Percentiles rank a stretch among this genome's conserved stretches.
phyloP scores from a whole-genome alignment of 2,113 vertebrate genomes.

The Diadophis punctatus region DNA sequence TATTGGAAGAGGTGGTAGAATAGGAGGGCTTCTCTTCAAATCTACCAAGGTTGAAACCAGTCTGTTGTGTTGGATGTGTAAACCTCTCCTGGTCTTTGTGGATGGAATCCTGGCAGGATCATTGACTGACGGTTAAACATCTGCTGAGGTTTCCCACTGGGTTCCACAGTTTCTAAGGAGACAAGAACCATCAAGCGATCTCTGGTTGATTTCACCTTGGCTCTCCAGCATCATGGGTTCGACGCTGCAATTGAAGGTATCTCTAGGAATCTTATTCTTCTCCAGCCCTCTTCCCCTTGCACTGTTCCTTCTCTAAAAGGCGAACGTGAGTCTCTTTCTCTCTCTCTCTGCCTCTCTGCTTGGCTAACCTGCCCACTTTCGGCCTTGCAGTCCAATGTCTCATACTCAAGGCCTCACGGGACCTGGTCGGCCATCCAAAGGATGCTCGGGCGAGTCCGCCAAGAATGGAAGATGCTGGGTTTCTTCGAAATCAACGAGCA shows the following conservation, averaged over 20 bases:
- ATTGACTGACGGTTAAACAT: too few species aligned
- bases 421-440: constrained; percentile 39
- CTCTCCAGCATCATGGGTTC: not conserved
- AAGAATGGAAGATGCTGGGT: constrained; percentile 80
- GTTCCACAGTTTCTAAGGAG: not conserved
- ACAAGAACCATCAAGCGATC: not conserved
- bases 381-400: not conserved
- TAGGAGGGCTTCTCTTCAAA: too few species aligned
- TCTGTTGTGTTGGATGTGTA: not conserved
- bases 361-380: not conserved
- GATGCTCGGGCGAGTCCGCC: constrained; percentile 71
- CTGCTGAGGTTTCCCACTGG: not conserved
- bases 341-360: not conserved
- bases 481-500: constrained; percentile 81
- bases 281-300: not conserved
- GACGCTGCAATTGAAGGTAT: not conserved
- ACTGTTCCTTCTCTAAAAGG: not conserved
- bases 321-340: not conserved
- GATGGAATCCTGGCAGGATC: not conserved
- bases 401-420: not conserved
- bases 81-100: not conserved
- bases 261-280: not conserved
- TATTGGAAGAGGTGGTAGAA: too few species aligned
- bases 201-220: not conserved
- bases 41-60: too few species aligned